Evolutionary conservation across 2,888 invertebrate species (phyloP).

Genomic region (Drosophila macrothrix): DNA sequence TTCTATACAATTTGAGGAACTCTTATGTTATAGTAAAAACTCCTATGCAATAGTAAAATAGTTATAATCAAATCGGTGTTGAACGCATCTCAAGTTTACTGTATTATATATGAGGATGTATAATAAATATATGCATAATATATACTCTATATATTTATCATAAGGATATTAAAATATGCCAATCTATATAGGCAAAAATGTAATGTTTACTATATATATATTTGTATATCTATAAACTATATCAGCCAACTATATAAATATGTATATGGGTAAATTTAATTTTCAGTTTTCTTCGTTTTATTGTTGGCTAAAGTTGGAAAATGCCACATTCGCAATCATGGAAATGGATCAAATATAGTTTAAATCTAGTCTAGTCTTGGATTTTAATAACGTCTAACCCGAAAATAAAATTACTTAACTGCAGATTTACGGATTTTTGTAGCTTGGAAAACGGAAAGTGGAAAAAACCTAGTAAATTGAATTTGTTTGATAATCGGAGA

Average conservation of each 20-base stretch:
- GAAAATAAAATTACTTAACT: neutral
- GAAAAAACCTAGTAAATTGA: neutral
- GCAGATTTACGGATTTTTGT: neutral
- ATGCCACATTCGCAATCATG: neutral
- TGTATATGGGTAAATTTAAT: neutral
- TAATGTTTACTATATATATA: too few relatives aligned
- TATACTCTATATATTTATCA: neutral
- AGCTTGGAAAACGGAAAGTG: neutral
- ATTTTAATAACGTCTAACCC: neutral
- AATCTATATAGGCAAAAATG: neutral
- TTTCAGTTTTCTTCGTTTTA: neutral
- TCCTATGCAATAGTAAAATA: neutral
- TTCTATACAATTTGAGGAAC: neutral
- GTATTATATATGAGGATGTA: neutral
- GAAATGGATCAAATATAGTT: neutral
- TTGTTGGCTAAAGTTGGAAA: neutral
- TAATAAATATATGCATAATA: neutral
- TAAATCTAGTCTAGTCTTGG: neutral
- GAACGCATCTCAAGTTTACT: neutral
- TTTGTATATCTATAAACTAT: neutral
- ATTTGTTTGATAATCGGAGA: neutral
- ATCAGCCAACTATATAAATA: neutral
- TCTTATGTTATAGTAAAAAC: too few relatives aligned
- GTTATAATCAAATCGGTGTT: too few relatives aligned
- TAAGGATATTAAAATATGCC: neutral